Evolutionary conservation across 2,888 invertebrate genomes (phyloP), one percentile per base, ranked within the genome.

Genomic region (Ochlodes sylvanus): DNA sequence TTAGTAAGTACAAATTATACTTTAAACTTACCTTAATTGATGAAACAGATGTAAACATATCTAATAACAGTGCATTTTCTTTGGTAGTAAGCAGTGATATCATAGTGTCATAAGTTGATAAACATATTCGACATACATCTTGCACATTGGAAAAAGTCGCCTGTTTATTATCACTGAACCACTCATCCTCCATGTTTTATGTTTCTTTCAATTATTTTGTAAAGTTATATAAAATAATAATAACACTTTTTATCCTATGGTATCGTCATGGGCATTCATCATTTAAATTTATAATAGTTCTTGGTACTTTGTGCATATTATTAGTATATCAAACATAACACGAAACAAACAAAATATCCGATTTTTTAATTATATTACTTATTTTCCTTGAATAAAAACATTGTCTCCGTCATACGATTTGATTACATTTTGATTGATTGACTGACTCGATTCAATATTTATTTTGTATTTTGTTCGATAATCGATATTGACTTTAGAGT

Each of bases 41-140:
- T 27, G 89, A 84, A 27, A 92, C 72, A n/a, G 84, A 71, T 34
- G 81, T 77, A 74, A 87, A 84, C 83, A 92, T 90, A 69, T 87
- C 80, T 19, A 78, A 74, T 34, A 90, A 70, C 75, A 85, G 62
- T 71, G 78, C 77, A 63, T 81, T 75, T 63, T 87, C 83, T 69
- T 83, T 76, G n/a, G 79, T 78, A 52, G 82, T 77, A 68, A 87
- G 73, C 61, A 88, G 70, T 2, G 92, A 84, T 74, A 82, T 79
- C 79, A 93, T 83, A 4, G 76, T 73, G 58, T 75, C 82, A 44
- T 79, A 83, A 70, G 79, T 84, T 73, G 75, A 72, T 47, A 94
- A 79, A 77, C 94, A 94, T 72, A 93, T 87, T 68, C 94, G 84
- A 73, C 94, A 94, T 63, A 93, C 75, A 71, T 83, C 88, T 57